Base-by-base conservation (phyloP, 2,888 invertebrate genomes). In the Cepaea hortensis region DNA sequence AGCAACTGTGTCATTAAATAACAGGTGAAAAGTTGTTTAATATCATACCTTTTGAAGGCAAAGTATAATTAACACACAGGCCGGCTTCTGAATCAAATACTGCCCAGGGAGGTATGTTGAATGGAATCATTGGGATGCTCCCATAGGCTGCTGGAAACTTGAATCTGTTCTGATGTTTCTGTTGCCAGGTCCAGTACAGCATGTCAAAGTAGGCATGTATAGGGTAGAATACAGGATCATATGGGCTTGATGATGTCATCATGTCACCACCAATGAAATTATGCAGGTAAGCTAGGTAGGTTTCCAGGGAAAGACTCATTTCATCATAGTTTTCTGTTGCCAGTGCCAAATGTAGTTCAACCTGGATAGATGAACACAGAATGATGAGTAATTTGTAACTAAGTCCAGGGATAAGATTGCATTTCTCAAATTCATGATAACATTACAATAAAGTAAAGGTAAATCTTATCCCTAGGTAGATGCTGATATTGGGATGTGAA, bases 121-220 rank as follows among this genome's bases (percentile, higher is more conserved):
- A 93, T 3, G 93, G 93, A 55, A 93, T 88, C 91, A 93, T 91
- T 48, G 92, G 91, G 88, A 93, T 92, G 86, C 91, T 92, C n/a
- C 91, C 91, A 85, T 91, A 92, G 46, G 90, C 91, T 84, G 91
- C 91, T 9, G 93, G 92, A 86, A 91, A 93, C 84, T 91, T 92
- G 85, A 91, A 91, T 85, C 91, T 92, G 88, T 92, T 92, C 72
- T 90, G 89, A 13, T 88, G 90, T 81, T 89, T 90, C 83, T 92
- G 89, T 87, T 93, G 93, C 93, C 93, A 93, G 80, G 87, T 89
- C 91, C 92, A 92, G 88, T 92, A 93, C 72, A 93, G 88, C 91
- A 91, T 91, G 88, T 93, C 93, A 81, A 93, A 88, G 81, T 90
- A 93, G 13, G 93, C 90, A 87, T 93, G 93, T 62, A 93, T 87